These are phyloP conservation scores for Hapalemur alaotrensis DNA, from an alignment of 2,797 vertebrate genomes.

Conservation along the genomic window DNA sequence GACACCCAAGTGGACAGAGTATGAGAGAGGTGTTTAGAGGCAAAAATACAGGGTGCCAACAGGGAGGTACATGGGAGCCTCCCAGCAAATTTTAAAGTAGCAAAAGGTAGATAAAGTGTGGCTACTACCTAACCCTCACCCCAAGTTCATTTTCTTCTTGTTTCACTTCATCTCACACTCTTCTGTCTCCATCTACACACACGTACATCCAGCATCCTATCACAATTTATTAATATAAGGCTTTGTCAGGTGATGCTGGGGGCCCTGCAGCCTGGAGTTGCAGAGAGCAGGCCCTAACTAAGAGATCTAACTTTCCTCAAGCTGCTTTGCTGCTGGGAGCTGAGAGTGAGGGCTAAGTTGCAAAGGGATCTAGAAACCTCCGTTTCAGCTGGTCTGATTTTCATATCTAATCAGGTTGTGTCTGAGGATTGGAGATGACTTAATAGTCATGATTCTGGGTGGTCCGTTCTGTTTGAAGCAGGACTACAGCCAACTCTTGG, in stretches of 20 bases:
- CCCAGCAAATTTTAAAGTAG: background rate
- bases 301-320: background rate
- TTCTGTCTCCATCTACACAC: background rate
- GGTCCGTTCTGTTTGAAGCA: background rate
- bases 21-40: background rate
- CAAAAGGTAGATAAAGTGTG: background rate
- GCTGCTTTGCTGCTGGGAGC: background rate
- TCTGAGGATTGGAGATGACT: background rate
- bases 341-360: background rate
- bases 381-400: background rate
- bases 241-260: background rate
- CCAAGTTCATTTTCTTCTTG: background rate
- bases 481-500: background rate
- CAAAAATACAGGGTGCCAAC: background rate
- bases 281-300: background rate
- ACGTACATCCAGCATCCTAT: background rate
- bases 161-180: background rate
- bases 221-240: background rate
- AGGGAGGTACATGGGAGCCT: accelerated
- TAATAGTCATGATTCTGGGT: background rate
- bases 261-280: background rate
- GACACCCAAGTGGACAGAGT: accelerated
- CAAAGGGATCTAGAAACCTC: background rate
- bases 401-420: background rate
- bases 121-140: background rate